Percentiles rank a stretch among this genome's conserved stretches.
Conservation (phyloP, 2,888 invertebrate genomes). For the Helicoverpa assulta region DNA sequence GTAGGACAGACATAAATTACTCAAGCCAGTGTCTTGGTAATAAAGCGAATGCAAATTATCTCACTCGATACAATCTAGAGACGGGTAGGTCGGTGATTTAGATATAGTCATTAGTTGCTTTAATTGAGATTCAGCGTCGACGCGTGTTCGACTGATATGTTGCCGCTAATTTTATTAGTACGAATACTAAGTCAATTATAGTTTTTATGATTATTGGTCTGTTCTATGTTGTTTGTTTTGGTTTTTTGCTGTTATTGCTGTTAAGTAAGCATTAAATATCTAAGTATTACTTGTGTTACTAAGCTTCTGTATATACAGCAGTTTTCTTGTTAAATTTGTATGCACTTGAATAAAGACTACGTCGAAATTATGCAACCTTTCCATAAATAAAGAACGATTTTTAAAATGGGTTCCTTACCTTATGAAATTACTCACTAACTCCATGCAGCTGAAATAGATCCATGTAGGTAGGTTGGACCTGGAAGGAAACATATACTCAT, state of each 20-base stretch:
- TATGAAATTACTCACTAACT: too few relatives aligned
- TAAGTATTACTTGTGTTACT: too few relatives aligned
- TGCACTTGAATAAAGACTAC: too few relatives aligned
- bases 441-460: too few relatives aligned
- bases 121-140: slow-evolving; percentile 56
- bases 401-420: too few relatives aligned
- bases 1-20: slow-evolving; percentile 51
- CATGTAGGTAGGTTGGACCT: too few relatives aligned
- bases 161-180: slow-evolving; percentile 43
- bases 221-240: background rate
- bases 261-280: background rate
- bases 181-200: background rate
- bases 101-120: slow-evolving; percentile 63
- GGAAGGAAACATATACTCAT: too few relatives aligned
- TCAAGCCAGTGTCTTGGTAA: slow-evolving; percentile 58
- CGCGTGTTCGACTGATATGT: slow-evolving; percentile 32
- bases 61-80: slow-evolving; percentile 62
- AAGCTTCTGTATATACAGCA: too few relatives aligned
- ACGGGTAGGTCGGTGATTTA: slow-evolving; percentile 66
- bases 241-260: too few relatives aligned
- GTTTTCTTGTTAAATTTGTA: too few relatives aligned
- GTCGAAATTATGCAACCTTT: too few relatives aligned
- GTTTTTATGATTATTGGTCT: background rate
- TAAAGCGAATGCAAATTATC: slow-evolving; percentile 70
- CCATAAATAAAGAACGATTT: too few relatives aligned